Base-by-base conservation (phyloP, 2,888 invertebrate species). In the Strigamia transsilvanica region DNA sequence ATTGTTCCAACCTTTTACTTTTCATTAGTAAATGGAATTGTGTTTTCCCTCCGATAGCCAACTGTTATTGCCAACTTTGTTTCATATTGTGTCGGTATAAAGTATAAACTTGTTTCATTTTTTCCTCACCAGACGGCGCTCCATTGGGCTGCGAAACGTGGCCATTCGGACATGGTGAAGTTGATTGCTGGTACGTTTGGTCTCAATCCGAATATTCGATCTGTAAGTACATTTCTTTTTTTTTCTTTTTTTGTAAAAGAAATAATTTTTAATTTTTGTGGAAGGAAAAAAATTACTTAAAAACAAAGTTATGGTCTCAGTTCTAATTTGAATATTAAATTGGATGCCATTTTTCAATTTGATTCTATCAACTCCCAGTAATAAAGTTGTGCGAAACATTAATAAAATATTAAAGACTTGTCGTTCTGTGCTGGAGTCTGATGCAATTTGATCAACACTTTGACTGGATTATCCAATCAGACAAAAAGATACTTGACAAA, bases 81-180 rank as follows among this genome's bases (percentile, higher is more conserved):
- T 42, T 80, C 23, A 61, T 46, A 34, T 56, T 41, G 61, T 23
- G 13, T 80, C 23, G n/a, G 61, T 27, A 27, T 77, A n/a, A 27
- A n/a, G 61, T 85, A 84, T n/a, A 66, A 21, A 66, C 1, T 66
- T 23, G 23, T 85, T 84, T 86, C 84, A 85, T 86, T 91, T 91
- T 83, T 82, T 46, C 23, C 83, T 81, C 85, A 85, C 10, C 91
- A 98, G 97, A 97, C 96, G 85, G 97, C 97, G 81, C 90, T 98
- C 86, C 98, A 98, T 88, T 98, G 97, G 97, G 98, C 95, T 83
- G 96, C 97, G 84, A 98, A 98, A 89, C 94, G 96, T 86, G 97
- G 97, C 2, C 94, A 96, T 87, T 92, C 93, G 87, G 94, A 97
- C 87, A 92, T 97, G 85, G 93, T 97, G 82, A 98, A 98, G 89